Base-by-base conservation (phyloP, 2,888 invertebrate genomes). In the Caenorhabditis afra region DNA sequence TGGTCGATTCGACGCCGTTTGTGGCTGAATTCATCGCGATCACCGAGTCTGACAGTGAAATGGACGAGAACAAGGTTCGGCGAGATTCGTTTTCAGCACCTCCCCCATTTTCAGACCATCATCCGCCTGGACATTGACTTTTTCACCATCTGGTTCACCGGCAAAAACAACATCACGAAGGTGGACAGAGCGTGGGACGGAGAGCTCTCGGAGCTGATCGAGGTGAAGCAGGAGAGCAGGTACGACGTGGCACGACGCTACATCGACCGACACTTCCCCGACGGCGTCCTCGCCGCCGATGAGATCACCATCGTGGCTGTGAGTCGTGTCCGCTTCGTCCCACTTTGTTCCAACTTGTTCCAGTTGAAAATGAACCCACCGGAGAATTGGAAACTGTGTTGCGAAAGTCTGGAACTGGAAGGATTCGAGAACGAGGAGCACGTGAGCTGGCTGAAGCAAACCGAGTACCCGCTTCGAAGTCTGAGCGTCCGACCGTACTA, bases 71-170 rank as follows among this genome's bases (percentile, higher is more conserved):
- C 8, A 68, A 68, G 20, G 68, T 59, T 0, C 14, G 57, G 16
- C 20, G n/a, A 7, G 11, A 11, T 4, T 52, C 2, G 7, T 16
- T 7, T 29, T 7, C 29, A 37, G 11, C 5, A 37, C 7, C 2
- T 2, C 3, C 3, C 11, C 14, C 11, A 3, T 1, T 47, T 59
- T 68, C 10, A 68, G 68, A 52, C 68, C 10, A 68, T 68, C 8
- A 45, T 68, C 14, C 68, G 68, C 14, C 12, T 50, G 4, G 35
- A 58, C 5, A 59, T 68, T 3, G 68, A 68, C 35, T n/a, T 52
- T 14, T 68, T 68, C 18, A 52, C 52, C 22, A 53, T 68, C n/a
- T 68, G 68, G 68, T 68, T 68, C 52, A 68, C 52, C 35, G 68
- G 68, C 20, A 68, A 52, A 41, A 49, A 52, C 20, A 35, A 68